These are phyloP conservation scores for Falco rusticolus DNA, from an alignment of 2,797 vertebrate genomes.

Conservation along the genomic window DNA sequence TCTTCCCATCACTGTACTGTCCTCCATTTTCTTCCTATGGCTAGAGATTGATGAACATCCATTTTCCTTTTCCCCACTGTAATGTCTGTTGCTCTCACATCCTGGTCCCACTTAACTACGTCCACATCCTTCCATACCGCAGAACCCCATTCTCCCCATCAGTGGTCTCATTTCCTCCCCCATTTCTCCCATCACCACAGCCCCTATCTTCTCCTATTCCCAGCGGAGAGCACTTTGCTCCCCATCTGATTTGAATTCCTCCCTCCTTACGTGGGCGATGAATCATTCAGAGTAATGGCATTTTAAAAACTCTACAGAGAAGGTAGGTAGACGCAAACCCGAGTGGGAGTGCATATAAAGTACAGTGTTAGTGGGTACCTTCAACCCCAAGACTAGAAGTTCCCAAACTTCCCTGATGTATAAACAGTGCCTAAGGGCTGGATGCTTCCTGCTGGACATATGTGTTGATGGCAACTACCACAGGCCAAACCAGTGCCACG, in stretches of 20 bases:
- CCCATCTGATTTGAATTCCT: conserved; percentile 61
- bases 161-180: not conserved
- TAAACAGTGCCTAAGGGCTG: not conserved
- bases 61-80: not conserved
- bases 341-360: conserved; percentile 40
- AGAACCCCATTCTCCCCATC: not conserved
- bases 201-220: conserved; percentile 4
- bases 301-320: conserved; percentile 44
- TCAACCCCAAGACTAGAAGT: not conserved
- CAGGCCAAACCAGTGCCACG: not conserved
- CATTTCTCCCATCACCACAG: not conserved
- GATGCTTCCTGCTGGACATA: not conserved
- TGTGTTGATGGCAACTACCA: not conserved
- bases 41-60: not conserved
- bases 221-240: not conserved
- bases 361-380: not conserved
- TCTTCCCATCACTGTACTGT: not conserved
- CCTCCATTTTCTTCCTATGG: not conserved
- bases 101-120: not conserved
- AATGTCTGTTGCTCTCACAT: not conserved
- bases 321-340: conserved; percentile 24
- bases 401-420: not conserved
- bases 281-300: conserved; percentile 41
- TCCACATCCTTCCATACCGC: not conserved
- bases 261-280: conserved; percentile 24